These are phyloP conservation scores for Rhabdornis inornatus DNA, from an alignment of 2,113 vertebrate genomes.

Conservation along the genomic window DNA sequence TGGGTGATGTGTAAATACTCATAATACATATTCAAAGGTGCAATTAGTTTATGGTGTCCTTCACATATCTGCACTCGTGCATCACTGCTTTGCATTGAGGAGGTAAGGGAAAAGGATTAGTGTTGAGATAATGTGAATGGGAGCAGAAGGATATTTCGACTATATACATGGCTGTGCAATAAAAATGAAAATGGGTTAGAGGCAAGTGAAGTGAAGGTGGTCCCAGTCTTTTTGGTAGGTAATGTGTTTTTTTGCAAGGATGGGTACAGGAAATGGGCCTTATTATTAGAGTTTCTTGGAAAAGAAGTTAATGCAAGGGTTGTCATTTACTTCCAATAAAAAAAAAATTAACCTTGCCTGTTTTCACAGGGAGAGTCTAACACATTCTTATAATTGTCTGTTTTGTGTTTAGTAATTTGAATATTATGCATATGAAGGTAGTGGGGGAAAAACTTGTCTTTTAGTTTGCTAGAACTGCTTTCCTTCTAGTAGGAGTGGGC, in stretches of 20 bases:
- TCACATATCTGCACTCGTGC: neutral
- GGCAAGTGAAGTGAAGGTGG: neutral
- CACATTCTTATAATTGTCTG: neutral
- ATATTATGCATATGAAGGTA: neutral
- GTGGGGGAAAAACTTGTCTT: neutral
- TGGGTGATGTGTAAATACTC: neutral
- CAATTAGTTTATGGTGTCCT: neutral
- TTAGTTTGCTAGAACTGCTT: neutral
- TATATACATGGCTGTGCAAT: neutral
- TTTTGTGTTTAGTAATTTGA: neutral
- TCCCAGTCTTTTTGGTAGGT: neutral
- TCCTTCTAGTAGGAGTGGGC: neutral
- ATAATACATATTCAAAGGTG: neutral
- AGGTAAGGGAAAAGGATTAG: neutral
- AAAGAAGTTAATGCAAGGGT: neutral
- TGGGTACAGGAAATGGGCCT: neutral
- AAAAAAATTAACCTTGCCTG: neutral
- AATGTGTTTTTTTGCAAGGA: neutral
- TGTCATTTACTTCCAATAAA: neutral
- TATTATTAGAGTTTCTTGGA: neutral
- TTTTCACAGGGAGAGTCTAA: neutral
- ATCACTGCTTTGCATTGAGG: neutral
- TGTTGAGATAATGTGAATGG: neutral
- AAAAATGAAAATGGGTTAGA: neutral
- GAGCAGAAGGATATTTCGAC: neutral